Evolutionary conservation across 2,888 invertebrate species (phyloP).

Genomic region (Dasysyrphus tricinctus): DNA sequence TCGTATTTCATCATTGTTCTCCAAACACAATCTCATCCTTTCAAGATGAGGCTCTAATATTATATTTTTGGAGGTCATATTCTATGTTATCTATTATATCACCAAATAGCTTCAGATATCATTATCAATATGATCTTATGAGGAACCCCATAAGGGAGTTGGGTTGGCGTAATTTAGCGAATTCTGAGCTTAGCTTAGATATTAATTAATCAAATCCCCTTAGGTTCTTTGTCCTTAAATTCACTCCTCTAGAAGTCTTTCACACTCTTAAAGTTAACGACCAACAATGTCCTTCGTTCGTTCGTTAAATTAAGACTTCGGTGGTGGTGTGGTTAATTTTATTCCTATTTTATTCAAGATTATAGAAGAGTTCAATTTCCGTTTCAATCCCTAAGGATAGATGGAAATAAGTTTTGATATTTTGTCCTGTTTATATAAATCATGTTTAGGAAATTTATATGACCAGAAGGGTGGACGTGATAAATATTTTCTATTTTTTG

Average conservation of each 20-base stretch:
- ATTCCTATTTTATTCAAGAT: slow-evolving; percentile 5
- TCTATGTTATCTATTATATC: neutral
- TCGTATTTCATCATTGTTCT: slow-evolving; percentile 19
- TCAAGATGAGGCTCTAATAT: neutral
- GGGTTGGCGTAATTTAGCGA: neutral
- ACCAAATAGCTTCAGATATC: neutral
- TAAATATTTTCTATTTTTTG: slow-evolving; percentile 9
- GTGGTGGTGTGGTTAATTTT: neutral
- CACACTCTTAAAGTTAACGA: neutral
- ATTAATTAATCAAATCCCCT: slow-evolving; percentile 20
- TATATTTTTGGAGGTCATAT: slow-evolving; percentile 4
- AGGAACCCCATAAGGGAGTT: neutral
- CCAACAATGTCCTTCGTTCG: neutral
- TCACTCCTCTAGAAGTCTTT: neutral
- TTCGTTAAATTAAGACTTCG: neutral
- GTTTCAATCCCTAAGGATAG: neutral
- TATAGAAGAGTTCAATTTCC: neutral
- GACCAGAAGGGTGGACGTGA: slow-evolving; percentile 20
- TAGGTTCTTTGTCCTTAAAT: slow-evolving; percentile 1
- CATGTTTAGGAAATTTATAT: slow-evolving; percentile 20
- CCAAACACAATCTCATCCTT: neutral
- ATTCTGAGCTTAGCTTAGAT: neutral
- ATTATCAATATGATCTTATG: neutral
- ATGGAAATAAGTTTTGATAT: slow-evolving; percentile 11
- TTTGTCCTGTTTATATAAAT: slow-evolving; percentile 20